Evolutionary conservation across 2,113 vertebrate genomes (phyloP).

Genomic region (Urocitellus parryii): DNA sequence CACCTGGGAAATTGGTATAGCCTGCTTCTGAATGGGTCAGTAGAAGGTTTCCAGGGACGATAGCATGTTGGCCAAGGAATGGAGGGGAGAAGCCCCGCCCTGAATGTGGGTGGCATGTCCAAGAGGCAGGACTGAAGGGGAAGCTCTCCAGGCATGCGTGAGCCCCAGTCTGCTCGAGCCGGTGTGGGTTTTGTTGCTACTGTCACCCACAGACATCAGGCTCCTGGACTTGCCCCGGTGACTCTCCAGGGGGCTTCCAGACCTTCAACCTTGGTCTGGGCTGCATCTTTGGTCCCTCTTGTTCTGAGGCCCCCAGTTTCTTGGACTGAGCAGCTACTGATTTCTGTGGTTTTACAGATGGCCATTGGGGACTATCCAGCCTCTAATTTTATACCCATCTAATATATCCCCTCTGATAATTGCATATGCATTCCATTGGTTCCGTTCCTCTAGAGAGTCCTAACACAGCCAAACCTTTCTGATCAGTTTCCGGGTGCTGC

Average conservation of each 20-base stretch:
- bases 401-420: not conserved
- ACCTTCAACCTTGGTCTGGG: not conserved
- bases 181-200: no score
- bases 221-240: not conserved
- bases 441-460: not conserved
- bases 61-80: not conserved
- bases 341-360: not conserved
- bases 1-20: not conserved
- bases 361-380: not conserved
- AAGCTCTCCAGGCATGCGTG: not conserved
- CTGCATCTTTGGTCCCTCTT: not conserved
- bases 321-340: no score
- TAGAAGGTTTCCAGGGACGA: not conserved
- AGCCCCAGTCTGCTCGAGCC: rapidly evolving
- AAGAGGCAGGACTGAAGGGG: not conserved
- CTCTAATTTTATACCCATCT: not conserved
- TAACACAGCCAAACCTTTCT: no score
- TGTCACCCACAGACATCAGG: not conserved
- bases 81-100: no score
- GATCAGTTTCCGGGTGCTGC: no score
- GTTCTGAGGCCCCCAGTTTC: not conserved
- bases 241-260: not conserved
- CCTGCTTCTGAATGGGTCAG: no score
- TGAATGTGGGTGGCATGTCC: not conserved
- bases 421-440: not conserved